Percentiles rank a stretch among this genome's conserved stretches.
Evolutionary conservation across 64 coral and sea anemone species (phyloP).

Genomic region (Trachythela sp.): DNA sequence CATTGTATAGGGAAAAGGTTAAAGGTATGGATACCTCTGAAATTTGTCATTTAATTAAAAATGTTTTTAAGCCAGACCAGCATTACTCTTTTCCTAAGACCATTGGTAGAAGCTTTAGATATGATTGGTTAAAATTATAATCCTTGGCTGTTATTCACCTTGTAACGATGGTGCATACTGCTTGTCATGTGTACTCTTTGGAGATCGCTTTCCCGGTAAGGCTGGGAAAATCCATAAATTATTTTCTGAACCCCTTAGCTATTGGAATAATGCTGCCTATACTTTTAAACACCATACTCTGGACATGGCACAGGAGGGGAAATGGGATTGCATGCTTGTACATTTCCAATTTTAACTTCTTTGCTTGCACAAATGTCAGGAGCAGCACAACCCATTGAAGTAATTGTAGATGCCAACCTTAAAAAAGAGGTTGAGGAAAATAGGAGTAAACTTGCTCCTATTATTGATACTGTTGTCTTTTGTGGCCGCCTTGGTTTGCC

Average conservation of each 20-base stretch:
- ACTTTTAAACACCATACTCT: constrained; percentile 3
- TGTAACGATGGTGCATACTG: background rate
- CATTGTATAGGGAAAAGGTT: background rate
- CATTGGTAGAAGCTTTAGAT: background rate
- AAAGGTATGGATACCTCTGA: background rate
- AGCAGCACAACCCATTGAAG: background rate
- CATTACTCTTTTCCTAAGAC: background rate
- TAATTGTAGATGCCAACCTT: background rate
- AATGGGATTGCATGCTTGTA: background rate
- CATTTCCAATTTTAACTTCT: background rate
- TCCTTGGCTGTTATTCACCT: constrained; percentile 13
- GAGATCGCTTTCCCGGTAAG: background rate
- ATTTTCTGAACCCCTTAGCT: background rate
- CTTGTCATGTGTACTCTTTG: constrained; percentile 3
- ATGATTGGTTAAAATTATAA: background rate
- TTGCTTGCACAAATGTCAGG: background rate
- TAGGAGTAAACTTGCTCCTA: background rate
- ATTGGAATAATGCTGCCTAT: background rate
- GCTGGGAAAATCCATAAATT: background rate
- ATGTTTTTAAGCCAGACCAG: background rate
- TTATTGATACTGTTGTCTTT: constrained; percentile 1
- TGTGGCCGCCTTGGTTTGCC: constrained; percentile 2
- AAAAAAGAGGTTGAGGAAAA: background rate
- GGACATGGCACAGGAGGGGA: background rate
- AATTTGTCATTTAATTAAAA: background rate